A percentile compares a stretch with the other conserved stretches of the same genome.
These are phyloP conservation scores for Pachyuromys duprasi DNA, from an alignment of 2,797 vertebrate genomes.

Conservation along the genomic window DNA sequence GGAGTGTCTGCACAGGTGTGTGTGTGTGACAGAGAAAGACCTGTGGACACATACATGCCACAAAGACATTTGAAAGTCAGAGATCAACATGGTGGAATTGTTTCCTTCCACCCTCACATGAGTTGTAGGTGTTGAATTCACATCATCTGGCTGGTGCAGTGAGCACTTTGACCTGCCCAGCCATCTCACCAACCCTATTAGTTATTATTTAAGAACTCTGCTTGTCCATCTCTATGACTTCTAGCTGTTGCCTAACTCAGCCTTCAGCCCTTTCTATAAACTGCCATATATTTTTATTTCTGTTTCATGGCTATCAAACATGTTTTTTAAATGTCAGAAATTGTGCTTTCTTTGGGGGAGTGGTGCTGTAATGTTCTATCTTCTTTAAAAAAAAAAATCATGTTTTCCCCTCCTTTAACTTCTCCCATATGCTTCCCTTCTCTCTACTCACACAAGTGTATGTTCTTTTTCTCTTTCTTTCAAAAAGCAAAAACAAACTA, in stretches of 20 bases:
- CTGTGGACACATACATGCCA: not conserved
- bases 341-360: not conserved
- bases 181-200: not conserved
- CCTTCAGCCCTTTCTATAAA: not conserved
- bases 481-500: not conserved
- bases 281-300: not conserved
- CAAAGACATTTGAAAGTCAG: not conserved
- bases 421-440: not conserved
- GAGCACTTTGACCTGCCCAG: not conserved
- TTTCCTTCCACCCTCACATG: not conserved
- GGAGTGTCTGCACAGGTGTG: too few relatives aligned
- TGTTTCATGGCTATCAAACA: not conserved
- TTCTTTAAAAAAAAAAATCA: not conserved
- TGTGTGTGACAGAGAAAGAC: too few relatives aligned
- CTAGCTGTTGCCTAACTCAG: not conserved
- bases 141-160: not conserved
- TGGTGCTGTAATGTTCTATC: not conserved
- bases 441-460: not conserved
- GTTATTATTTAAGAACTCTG: not conserved
- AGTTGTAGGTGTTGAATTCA: not conserved
- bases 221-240: not conserved
- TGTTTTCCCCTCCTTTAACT: not conserved
- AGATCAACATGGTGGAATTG: not conserved
- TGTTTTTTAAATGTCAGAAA: conserved; percentile 54
- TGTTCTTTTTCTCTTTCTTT: not conserved